Evolutionary conservation across 2,888 invertebrate species (phyloP), one percentile per base, ranked within the genome.

Genomic region (Eurytoma californica): DNA sequence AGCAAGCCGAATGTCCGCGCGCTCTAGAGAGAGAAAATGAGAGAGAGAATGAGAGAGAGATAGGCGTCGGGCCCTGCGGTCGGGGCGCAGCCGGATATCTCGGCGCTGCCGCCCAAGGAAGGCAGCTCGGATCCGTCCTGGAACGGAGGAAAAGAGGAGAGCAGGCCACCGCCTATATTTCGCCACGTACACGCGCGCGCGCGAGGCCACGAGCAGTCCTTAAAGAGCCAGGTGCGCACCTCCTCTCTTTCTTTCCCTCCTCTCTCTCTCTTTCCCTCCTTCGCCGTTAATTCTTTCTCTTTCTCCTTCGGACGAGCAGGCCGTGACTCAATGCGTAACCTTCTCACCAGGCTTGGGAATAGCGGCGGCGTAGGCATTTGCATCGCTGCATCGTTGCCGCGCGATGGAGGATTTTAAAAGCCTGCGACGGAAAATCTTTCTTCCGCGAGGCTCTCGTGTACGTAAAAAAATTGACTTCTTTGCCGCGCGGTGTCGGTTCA

Each of bases 201-300:
- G 18, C 61, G 67, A 53, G 58, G 55, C n/a, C 16, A 13, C 49
- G 51, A n/a, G 18, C 65, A 60, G 60, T 47, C 67, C 68, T 73
- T 72, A 73, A 73, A 78, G 68, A 73, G 78, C 78, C 78, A 79
- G 78, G 78, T 79, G 78, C 65, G 72, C 72, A 28, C 70, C n/a
- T 7, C 63, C 18, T 39, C 39, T 39, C 39, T n/a, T 30, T 30
- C 12, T n/a, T 61, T 18, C 20, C 53, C 16, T 3, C 39, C 39
- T 57, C 57, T 65, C 49, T 55, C 63, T 14, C 24, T 30, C 30
- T 49, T 47, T 47, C 39, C 16, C 16, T 53, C 53, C 24, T 58
- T 18, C 58, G n/a, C 20, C 24, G 13, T 58, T 24, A 13, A 13
- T 58, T 65, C 65, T 66, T 47, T 24, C 49, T 53, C 61, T 39